phyloP scores from a whole-genome alignment of 2,113 vertebrate genomes.

The Pipa parva region DNA sequence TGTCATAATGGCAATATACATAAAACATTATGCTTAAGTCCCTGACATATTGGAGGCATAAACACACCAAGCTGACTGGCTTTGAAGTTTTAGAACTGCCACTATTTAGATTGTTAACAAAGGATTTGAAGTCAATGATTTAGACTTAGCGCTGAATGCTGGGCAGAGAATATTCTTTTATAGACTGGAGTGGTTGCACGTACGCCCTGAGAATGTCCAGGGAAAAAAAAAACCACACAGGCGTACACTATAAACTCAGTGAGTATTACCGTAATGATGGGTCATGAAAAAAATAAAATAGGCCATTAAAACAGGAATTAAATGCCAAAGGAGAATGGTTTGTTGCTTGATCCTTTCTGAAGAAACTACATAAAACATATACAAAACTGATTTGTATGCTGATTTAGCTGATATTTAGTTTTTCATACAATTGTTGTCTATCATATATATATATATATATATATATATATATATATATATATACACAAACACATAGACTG shows the following conservation, averaged over 20 bases:
- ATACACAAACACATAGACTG: too few species aligned
- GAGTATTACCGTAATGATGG: too few species aligned
- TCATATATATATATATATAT: too few species aligned
- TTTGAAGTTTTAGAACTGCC: conserved; percentile 54
- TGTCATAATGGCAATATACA: conserved; percentile 65
- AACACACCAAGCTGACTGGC: conserved; percentile 60
- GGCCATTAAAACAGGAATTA: too few species aligned
- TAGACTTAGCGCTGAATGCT: conserved; percentile 15
- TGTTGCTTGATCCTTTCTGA: too few species aligned
- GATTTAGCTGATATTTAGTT: too few species aligned
- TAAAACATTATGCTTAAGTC: conserved; percentile 67
- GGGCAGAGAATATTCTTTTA: conserved; percentile 11
- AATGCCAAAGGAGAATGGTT: too few species aligned
- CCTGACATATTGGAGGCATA: conserved; percentile 62
- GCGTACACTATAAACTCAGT: neutral
- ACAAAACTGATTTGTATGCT: too few species aligned
- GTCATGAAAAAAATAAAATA: too few species aligned
- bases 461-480: too few species aligned
- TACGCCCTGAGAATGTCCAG: neutral
- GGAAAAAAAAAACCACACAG: neutral
- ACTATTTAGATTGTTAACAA: conserved; percentile 45
- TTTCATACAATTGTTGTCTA: too few species aligned
- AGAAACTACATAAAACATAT: too few species aligned
- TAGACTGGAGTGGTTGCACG: conserved; percentile 2
- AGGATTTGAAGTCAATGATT: conserved; percentile 38